These are phyloP conservation scores for Fringilla coelebs DNA, from an alignment of 2,797 vertebrate species.

Conservation along the genomic window DNA sequence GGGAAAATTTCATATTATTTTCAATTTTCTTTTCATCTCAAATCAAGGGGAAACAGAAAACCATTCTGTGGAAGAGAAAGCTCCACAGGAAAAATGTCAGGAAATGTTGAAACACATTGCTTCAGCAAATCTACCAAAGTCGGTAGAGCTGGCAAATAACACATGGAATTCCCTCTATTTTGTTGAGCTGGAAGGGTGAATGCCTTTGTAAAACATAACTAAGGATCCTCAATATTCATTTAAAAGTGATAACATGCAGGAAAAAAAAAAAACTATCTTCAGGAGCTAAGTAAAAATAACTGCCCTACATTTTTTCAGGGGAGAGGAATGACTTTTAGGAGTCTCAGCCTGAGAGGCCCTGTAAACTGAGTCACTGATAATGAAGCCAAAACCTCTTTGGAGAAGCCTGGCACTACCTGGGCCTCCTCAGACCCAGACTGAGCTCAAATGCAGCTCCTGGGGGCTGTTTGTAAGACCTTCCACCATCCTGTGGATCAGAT, in stretches of 20 bases:
- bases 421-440: not conserved
- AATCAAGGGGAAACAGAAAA: conserved; percentile 23
- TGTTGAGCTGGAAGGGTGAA: not conserved
- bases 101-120: not conserved
- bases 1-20: conserved; percentile 35
- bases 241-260: not conserved
- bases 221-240: not conserved
- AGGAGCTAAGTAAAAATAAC: conserved; percentile 17
- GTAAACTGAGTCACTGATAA: not conserved
- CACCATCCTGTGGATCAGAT: not conserved
- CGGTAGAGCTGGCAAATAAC: not conserved
- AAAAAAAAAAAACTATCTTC: not conserved
- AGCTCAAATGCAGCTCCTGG: not conserved
- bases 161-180: not conserved
- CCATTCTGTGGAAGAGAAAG: conserved; percentile 16
- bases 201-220: not conserved
- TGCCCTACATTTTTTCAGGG: conserved; percentile 5
- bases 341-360: not conserved
- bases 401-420: not conserved
- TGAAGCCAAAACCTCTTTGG: not conserved
- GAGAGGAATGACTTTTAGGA: not conserved
- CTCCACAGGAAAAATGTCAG: conserved; percentile 12
- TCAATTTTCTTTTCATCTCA: conserved; percentile 51
- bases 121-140: not conserved
- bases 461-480: not conserved